Conservation (phyloP, 2,113 vertebrate genomes). For the Heliornis fulica region DNA sequence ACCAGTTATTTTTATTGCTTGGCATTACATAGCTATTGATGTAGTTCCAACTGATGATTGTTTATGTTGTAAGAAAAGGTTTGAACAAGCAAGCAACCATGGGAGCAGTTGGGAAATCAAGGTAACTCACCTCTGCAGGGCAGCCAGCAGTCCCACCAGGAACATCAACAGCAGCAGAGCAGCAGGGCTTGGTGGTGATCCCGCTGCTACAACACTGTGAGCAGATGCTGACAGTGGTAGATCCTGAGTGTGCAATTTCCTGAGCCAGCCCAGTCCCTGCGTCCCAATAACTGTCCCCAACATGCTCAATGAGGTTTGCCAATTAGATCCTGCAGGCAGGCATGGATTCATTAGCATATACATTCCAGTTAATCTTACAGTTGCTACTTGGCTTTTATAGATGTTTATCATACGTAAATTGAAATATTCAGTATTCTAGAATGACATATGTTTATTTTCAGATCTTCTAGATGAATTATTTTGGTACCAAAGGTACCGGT, state of each 20-base stretch:
- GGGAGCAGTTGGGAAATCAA: not conserved
- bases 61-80: not conserved
- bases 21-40: not conserved
- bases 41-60: not conserved
- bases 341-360: not conserved
- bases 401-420: not conserved
- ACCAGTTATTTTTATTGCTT: not conserved
- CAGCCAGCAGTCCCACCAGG: not conserved
- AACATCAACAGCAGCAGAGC: not conserved
- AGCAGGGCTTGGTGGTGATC: not conserved
- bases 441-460: not conserved
- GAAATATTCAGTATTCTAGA: not conserved
- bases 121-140: not conserved
- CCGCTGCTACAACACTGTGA: not conserved
- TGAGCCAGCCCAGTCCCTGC: not conserved
- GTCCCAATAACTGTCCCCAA: not conserved
- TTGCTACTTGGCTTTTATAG: not conserved
- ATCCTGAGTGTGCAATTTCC: not conserved
- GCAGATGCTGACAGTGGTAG: not conserved
- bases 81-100: fast-evolving
- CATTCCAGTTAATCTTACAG: not conserved
- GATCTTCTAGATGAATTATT: not conserved
- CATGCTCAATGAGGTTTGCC: not conserved
- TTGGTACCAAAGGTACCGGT: not conserved
- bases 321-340: not conserved